A percentile compares a stretch with the other conserved stretches of the same genome.
phyloP scores from a whole-genome alignment of 2,888 invertebrate genomes.

The Ophion ventricosus region DNA sequence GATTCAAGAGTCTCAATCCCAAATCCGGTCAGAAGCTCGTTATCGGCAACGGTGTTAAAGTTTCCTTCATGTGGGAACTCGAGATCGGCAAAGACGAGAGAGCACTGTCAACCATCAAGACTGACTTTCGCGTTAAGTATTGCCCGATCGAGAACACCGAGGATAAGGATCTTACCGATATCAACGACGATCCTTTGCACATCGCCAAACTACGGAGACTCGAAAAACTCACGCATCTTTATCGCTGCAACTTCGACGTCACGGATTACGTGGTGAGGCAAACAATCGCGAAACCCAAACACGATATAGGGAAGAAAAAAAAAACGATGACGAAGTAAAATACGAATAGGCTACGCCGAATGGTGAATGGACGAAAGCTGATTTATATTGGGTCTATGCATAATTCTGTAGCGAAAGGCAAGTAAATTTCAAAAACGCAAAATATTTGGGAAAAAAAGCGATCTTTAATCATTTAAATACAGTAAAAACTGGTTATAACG shows the following conservation, averaged over 20 bases:
- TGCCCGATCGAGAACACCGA: constrained; percentile 80
- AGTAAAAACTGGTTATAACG: too few relatives aligned
- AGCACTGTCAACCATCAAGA: constrained; percentile 84
- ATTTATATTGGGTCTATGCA: too few relatives aligned
- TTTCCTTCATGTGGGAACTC: constrained; percentile 93
- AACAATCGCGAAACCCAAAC: not conserved
- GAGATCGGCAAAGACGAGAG: constrained; percentile 80
- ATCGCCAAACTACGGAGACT: constrained; percentile 84
- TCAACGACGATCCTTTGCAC: constrained; percentile 80
- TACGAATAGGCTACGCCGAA: too few relatives aligned
- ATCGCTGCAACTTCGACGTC: constrained; percentile 90
- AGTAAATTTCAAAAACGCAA: too few relatives aligned
- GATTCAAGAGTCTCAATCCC: constrained; percentile 88
- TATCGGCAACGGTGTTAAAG: constrained; percentile 90
- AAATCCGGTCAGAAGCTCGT: constrained; percentile 86
- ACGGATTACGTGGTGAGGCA: constrained; percentile 89
- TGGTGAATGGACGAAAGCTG: too few relatives aligned
- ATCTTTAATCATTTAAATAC: too few relatives aligned
- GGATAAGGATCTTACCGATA: constrained; percentile 73
- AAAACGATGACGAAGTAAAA: too few relatives aligned
- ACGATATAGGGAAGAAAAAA: too few relatives aligned
- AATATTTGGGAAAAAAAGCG: too few relatives aligned
- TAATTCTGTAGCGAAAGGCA: too few relatives aligned
- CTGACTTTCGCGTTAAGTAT: constrained; percentile 88
- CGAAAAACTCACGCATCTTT: constrained; percentile 79